Base-by-base conservation (phyloP, 2,797 vertebrate genomes). In the Hyperoplus immaculatus region DNA sequence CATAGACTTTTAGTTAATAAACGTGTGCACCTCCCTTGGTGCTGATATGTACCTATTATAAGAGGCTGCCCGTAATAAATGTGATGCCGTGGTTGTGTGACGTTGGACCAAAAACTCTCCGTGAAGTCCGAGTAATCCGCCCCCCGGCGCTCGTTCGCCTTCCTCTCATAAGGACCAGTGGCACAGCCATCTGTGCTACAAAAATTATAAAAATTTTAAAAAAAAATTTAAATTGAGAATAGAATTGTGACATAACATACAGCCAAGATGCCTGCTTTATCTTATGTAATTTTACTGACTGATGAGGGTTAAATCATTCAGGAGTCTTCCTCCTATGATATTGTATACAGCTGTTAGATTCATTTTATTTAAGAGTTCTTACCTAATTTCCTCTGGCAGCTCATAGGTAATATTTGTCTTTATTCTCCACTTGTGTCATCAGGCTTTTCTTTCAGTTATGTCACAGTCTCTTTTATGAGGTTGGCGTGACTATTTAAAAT, bases 381-480 rank as follows among this genome's bases (percentile, higher is more conserved):
- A 62, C 72, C 55, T 76, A 7, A 63, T 69, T 69, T 72, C 66
- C 50, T 61, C n/a, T 58, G n/a, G 11, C 15, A 79, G 90, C 87
- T 91, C 88, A 87, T 68, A 71, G 79, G 81, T 85, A 73, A 78
- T 39, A 81, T 78, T 71, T 71, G 69, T 88, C 83, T 89, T 86
- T 77, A 82, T 87, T 46, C 62, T 81, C 53, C 65, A 71, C 45
- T 72, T 16, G 16, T 83, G 83, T 87, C 80, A 66, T 67, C 63
- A 64, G 50, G 49, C 12, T 60, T 84, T 82, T 59, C 80, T 71
- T 61, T 45, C 36, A 57, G 43, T 81, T 59, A 65, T 68, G 58
- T 64, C 45, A 53, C 54, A 82, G 29, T 62, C 69, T 75, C 60
- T 66, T 90, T 89, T 76, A 91, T 72, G 75, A 89, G 65, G 46